Evolutionary conservation across 2,113 vertebrate genomes (phyloP), one percentile per base, ranked within the genome.

Genomic region (Planiliza haematocheilus): DNA sequence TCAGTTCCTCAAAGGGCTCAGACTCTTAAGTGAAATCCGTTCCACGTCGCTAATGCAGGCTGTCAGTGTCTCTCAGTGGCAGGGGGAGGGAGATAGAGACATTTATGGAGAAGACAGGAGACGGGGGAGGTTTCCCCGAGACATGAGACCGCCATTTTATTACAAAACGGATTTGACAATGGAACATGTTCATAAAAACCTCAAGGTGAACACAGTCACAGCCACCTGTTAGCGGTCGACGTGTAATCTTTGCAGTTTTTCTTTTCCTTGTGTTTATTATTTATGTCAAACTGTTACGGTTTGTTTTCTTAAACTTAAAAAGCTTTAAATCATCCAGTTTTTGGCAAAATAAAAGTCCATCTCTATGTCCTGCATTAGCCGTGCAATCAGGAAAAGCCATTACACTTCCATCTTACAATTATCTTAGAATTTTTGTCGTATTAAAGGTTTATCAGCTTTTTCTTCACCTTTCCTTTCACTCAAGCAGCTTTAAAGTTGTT

Each of bases 61-160:
- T 82, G 80, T 85, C 88, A 82, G 66, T 37, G 21, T 77, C 38
- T 17, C 46, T 78, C 63, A 55, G 74, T 39, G 70, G 60, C 39
- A 38, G n/a, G 2, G 0, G 24, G 24, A 30, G 24, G 21, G 51
- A 66, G 79, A 81, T 83, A 62, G 69, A 82, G 63, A 65, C 52
- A 17, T 74, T 80, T 48, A 51, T 46, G 9, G 48, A 70, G 63
- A 7, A 42, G 69, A 74, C 69, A 43, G 38, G 38, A 52, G 80
- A 49, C 12, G 46, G 49, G 37, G 8, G 52, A 46, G 41, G 50
- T 38, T 45, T 17, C 7, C 18, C 11, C 1, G 24, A 52, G 18
- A 30, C 38, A 37, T 6, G 24, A 70, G 38, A 51, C 14, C 10
- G 4, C 39, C 21, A 34, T 62, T 65, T 57, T 58, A 57, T 83